phyloP scores from a whole-genome alignment of 35 echinoderm and acorn worm species.

The Holothuria glaberrima region DNA sequence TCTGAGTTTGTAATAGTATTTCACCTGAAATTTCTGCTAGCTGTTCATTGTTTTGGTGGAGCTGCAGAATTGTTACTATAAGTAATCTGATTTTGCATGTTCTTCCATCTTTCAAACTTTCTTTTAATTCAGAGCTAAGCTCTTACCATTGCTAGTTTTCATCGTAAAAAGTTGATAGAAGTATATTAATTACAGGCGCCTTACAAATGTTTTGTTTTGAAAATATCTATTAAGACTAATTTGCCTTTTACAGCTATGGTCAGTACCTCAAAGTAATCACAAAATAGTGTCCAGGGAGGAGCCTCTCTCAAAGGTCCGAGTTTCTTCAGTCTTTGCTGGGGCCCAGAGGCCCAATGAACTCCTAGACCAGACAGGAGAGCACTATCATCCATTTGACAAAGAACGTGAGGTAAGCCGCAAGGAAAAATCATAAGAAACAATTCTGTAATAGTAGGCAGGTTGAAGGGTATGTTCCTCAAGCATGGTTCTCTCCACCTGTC shows the following conservation, averaged over 20 bases:
- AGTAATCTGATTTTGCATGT: too few species aligned
- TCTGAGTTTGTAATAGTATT: too few species aligned
- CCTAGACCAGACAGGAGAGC: slow-evolving; percentile 52
- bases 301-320: slow-evolving; percentile 86
- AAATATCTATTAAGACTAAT: background rate
- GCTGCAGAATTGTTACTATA: too few species aligned
- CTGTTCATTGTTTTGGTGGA: too few species aligned
- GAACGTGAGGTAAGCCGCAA: slow-evolving; percentile 82
- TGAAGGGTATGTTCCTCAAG: too few species aligned
- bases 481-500: too few species aligned
- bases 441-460: too few species aligned
- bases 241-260: slow-evolving; percentile 74
- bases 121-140: background rate
- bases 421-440: too few species aligned
- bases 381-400: slow-evolving; percentile 86
- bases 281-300: slow-evolving; percentile 88
- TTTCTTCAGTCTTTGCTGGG: slow-evolving; percentile 93
- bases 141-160: background rate
- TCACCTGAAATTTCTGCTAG: too few species aligned
- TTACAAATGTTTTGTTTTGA: background rate
- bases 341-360: slow-evolving; percentile 43
- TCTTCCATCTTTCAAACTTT: too few species aligned
- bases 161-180: background rate
- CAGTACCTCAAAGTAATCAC: slow-evolving; percentile 66
- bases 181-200: background rate